Base-by-base conservation (phyloP, 2,797 vertebrate genomes). In the Gambusia yucatana region DNA sequence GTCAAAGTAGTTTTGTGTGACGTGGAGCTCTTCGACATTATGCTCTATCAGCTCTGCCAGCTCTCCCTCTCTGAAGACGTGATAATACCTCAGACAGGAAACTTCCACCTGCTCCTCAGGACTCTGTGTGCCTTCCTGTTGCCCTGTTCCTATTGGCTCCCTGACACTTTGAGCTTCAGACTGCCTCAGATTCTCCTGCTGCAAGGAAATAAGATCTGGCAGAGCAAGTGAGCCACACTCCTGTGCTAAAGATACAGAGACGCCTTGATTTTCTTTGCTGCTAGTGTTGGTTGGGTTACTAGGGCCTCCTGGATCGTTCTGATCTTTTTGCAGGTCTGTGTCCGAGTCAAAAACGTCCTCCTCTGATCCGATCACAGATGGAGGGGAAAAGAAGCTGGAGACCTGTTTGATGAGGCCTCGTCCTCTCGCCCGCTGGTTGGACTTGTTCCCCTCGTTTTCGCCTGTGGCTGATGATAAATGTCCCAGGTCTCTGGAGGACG, bases 31-130 rank as follows among this genome's bases (percentile, higher is more conserved):
- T 41, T 94, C 89, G 2, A 95, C 86, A 0, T 93, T 87, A 57
- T 83, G 87, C 83, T 94, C 77, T 44, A 94, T 95, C 39, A 96
- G 92, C 82, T 97, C 90, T 7, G 89, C 84, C 75, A 96, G 77
- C 57, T 96, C 94, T 8, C 94, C 94, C 75, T 96, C 94, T 94
- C 95, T 95, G 91, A 97, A 97, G 79, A 95, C 88, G 0, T 94
- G 95, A 44, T 96, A 96, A 75, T 95, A 95, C 82, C 94, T 94
- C 84, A 96, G 87, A 78, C 92, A 96, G 76, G 93, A 83, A 76
- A 87, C 92, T 47, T 82, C 80, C 73, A 59, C 82, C 83, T 89
- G 86, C 47, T 83, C 88, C 39, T 78, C 83, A 70, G 85, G 88
- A 86, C 89, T 88, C 73, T 20, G 75, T 77, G 89, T 90, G 85